Evolutionary conservation across 1,140 invertebrate species (phyloP).

Genomic region (Leptestheria dahalacensis): DNA sequence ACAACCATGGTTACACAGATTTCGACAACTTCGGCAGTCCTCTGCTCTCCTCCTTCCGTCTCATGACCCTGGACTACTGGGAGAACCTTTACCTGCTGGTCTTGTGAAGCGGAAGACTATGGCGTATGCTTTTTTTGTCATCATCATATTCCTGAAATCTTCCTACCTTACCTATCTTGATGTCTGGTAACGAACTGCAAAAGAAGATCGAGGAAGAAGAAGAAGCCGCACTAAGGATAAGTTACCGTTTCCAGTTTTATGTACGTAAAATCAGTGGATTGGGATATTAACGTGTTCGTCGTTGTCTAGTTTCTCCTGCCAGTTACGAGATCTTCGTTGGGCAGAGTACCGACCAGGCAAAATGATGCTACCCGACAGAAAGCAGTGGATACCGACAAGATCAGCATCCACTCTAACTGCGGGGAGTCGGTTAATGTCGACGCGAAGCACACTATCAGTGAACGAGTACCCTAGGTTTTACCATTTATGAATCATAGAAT

Average conservation of each 20-base stretch:
- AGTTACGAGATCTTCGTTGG: constrained; percentile 78
- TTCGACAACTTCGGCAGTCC: constrained; percentile 97
- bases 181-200: constrained; percentile 97
- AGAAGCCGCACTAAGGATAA: constrained; percentile 56
- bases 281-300: constrained; percentile 30
- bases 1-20: constrained; percentile 92
- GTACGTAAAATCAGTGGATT: not conserved
- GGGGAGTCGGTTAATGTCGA: not conserved
- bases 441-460: not conserved
- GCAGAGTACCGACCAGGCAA: not conserved
- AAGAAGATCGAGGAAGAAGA: constrained; percentile 96
- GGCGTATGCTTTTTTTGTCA: constrained; percentile 97
- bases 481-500: no score
- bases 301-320: constrained; percentile 71
- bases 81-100: constrained; percentile 94
- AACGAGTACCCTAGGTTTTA: not conserved
- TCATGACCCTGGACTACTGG: constrained; percentile 99
- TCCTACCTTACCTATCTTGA: constrained; percentile 96
- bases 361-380: not conserved
- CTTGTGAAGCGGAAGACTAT: constrained; percentile 80
- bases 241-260: constrained; percentile 35
- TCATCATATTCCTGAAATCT: constrained; percentile 95
- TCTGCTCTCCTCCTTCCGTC: constrained; percentile 83
- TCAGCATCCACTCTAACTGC: not conserved
- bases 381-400: not conserved